These are phyloP conservation scores for Propithecus deckenii DNA, from an alignment of 2,797 vertebrate genomes.

Conservation along the genomic window DNA sequence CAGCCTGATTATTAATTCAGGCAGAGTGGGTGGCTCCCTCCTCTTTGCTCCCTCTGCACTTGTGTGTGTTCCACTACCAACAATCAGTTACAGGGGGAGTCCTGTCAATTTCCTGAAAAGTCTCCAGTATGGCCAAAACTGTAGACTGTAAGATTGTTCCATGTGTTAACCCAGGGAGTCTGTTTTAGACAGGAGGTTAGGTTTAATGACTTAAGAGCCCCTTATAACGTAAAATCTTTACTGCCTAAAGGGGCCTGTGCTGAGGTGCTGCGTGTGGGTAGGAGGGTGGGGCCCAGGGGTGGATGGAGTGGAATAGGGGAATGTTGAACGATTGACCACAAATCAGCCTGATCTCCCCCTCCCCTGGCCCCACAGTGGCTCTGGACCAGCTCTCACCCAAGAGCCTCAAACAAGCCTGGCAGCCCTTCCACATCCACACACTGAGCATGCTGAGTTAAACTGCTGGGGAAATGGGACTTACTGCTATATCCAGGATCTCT, in stretches of 20 bases:
- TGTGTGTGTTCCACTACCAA: rapidly evolving
- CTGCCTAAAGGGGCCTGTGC: not conserved
- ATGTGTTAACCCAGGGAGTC: not conserved
- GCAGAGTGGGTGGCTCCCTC: too few relatives aligned
- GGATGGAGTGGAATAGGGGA: not conserved
- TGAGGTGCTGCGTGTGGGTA: not conserved
- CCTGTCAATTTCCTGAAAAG: not conserved
- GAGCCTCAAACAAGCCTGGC: not conserved
- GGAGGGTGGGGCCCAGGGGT: not conserved
- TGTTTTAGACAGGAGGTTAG: not conserved
- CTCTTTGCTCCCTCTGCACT: not conserved
- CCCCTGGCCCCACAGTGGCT: not conserved
- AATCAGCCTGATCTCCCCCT: not conserved
- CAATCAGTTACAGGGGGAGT: not conserved
- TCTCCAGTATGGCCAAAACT: not conserved
- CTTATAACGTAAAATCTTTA: not conserved
- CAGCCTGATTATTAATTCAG: not conserved
- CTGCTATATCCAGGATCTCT: not conserved
- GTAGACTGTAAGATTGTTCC: not conserved
- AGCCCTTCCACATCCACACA: not conserved
- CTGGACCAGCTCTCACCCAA: not conserved
- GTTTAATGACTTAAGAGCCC: not conserved
- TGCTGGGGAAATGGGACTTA: not conserved
- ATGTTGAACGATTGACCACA: not conserved
- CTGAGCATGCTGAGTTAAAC: not conserved